Base-by-base conservation (phyloP, 1,140 invertebrate species). In the Galleria mellonella region DNA sequence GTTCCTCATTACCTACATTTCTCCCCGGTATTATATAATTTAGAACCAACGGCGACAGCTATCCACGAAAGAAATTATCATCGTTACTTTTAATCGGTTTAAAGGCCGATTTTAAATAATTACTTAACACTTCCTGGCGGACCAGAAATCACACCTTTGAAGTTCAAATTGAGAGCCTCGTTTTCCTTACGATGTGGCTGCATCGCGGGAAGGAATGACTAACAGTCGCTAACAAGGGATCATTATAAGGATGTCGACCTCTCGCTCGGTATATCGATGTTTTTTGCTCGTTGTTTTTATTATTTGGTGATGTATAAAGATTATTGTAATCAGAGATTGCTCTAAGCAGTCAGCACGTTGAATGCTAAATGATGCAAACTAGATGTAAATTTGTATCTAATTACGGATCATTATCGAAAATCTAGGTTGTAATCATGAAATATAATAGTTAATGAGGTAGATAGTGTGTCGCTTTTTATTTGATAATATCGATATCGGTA, bases 71-170 rank as follows among this genome's bases (percentile, higher is more conserved):
- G 41, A 53, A 64, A 71, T 69, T 62, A 57, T 49, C 48, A 12
- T 51, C 43, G 47, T 39, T 32, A 56, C 52, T 55, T 37, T 65
- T 66, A 63, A 70, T 64, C 62, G 54, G 38, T 63, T 62, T 61
- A 54, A 17, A 15, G 35, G 14, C 55, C 66, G 66, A 72, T 75
- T 71, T 69, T 58, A 69, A 67, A 74, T 73, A 74, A 74, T 81
- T 74, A 73, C 65, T 75, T 75, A 71, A 72, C 76, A 77, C 74
- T 72, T 72, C 65, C 61, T 67, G 59, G 56, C 59, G 58, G 54
- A 54, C 44, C 50, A 55, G 51, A 84, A 81, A 84, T 84, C 72
- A 84, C 74, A 78, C 77, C 69, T 81, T 81, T 63, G 55, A 62
- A 68, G 65, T 61, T 65, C 53, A 60, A 74, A 73, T 82, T 82